These are phyloP conservation scores for Picus viridis DNA, from an alignment of 2,797 vertebrate genomes.

Conservation along the genomic window DNA sequence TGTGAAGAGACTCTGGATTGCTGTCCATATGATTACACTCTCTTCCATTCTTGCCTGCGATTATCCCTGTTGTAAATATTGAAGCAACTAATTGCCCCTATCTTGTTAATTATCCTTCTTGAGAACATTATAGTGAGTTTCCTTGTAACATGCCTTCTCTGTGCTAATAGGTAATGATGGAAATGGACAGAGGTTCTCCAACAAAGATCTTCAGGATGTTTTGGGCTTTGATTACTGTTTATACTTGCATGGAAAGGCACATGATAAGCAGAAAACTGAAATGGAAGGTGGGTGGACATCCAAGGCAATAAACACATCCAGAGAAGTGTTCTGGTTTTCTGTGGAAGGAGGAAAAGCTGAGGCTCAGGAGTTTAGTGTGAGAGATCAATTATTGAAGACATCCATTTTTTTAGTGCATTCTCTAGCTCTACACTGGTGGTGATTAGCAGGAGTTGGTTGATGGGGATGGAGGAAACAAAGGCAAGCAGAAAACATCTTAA, in stretches of 20 bases:
- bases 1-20: neutral
- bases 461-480: neutral
- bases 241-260: neutral
- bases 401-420: neutral
- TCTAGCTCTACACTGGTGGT: neutral
- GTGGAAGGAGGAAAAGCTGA: neutral
- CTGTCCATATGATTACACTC: accelerated
- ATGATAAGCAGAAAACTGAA: neutral
- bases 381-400: neutral
- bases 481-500: neutral
- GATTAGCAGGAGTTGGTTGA: neutral
- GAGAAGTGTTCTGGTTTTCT: neutral
- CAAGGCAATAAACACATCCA: neutral
- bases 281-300: neutral
- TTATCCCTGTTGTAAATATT: neutral
- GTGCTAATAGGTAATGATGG: neutral
- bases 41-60: neutral
- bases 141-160: neutral
- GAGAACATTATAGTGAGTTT: neutral
- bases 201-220: neutral
- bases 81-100: neutral
- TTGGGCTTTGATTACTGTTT: neutral
- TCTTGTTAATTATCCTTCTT: neutral
- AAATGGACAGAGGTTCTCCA: neutral
- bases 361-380: neutral